A percentile compares a stretch with the other conserved stretches of the same genome.
phyloP scores from a whole-genome alignment of 1,140 invertebrate genomes.

The Trachelipus rathkii region DNA sequence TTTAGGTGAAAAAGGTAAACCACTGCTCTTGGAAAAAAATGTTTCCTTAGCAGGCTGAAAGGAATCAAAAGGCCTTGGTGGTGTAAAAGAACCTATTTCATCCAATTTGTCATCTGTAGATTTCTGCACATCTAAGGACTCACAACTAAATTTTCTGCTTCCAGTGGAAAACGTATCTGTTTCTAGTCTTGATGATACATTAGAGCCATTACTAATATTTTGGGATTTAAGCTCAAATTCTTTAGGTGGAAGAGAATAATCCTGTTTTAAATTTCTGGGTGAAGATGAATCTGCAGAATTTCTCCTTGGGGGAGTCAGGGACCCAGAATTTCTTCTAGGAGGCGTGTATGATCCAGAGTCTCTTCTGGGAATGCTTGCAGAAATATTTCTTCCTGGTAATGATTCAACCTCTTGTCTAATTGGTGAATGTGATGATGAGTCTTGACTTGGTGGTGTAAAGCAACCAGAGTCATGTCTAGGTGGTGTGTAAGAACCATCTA shows the following conservation, averaged over 20 bases:
- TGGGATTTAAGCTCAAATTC: no score
- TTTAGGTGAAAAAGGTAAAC: not conserved
- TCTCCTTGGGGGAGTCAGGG: not conserved
- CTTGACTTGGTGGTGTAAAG: not conserved
- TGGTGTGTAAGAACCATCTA: not conserved
- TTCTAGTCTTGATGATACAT: not conserved
- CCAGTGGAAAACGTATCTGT: not conserved
- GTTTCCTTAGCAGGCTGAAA: not conserved
- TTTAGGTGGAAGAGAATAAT: no score
- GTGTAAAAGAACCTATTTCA: not conserved
- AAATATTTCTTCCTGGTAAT: not conserved
- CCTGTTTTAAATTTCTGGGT: not conserved
- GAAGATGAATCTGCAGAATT: not conserved
- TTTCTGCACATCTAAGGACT: not conserved
- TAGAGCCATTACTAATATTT: not conserved
- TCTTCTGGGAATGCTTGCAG: not conserved
- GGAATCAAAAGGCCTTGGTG: not conserved
- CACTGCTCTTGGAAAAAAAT: not conserved
- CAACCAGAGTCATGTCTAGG: not conserved
- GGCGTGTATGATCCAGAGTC: not conserved
- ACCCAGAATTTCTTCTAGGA: not conserved
- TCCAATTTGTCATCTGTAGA: not conserved
- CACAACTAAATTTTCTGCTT: not conserved
- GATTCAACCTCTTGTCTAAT: not conserved
- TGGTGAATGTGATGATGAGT: not conserved